Evolutionary conservation across 2,113 vertebrate species (phyloP).

Genomic region (Peromyscus polionotus): DNA sequence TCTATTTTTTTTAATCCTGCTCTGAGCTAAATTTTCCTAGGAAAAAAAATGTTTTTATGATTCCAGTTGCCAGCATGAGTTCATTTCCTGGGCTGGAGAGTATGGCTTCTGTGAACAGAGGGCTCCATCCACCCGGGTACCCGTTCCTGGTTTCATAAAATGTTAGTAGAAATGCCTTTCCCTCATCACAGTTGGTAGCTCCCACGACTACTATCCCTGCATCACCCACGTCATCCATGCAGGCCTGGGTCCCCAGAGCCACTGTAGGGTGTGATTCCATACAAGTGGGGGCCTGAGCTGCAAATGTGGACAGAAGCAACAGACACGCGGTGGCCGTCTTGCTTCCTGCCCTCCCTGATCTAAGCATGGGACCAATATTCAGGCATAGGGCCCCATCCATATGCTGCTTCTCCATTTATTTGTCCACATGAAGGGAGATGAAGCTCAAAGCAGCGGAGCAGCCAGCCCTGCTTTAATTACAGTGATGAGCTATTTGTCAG

Average conservation of each 20-base stretch:
- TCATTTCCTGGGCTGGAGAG: neutral
- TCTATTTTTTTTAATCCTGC: neutral
- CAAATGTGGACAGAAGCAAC: neutral
- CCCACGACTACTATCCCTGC: too few species aligned
- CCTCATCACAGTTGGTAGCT: neutral
- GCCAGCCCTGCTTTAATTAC: conserved; percentile 74
- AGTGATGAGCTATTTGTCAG: conserved; percentile 68
- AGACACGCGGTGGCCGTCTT: conserved; percentile 2
- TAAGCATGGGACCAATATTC: conserved; percentile 67
- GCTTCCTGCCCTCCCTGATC: conserved; percentile 72
- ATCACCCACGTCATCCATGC: rapidly evolving
- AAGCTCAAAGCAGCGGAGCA: conserved; percentile 63
- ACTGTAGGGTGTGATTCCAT: neutral
- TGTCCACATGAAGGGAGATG: conserved; percentile 77
- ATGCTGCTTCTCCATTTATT: conserved; percentile 82
- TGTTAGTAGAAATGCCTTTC: rapidly evolving
- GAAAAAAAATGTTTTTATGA: neutral
- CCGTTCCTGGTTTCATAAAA: neutral
- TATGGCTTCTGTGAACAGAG: neutral
- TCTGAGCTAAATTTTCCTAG: neutral
- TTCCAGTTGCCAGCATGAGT: neutral
- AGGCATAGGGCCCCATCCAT: conserved; percentile 80
- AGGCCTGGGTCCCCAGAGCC: neutral
- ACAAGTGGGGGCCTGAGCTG: neutral
- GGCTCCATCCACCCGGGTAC: neutral